Percentiles rank a stretch among this genome's conserved stretches.
phyloP scores from a whole-genome alignment of 2,888 invertebrate genomes.

The Pristionchus maxplancki region DNA sequence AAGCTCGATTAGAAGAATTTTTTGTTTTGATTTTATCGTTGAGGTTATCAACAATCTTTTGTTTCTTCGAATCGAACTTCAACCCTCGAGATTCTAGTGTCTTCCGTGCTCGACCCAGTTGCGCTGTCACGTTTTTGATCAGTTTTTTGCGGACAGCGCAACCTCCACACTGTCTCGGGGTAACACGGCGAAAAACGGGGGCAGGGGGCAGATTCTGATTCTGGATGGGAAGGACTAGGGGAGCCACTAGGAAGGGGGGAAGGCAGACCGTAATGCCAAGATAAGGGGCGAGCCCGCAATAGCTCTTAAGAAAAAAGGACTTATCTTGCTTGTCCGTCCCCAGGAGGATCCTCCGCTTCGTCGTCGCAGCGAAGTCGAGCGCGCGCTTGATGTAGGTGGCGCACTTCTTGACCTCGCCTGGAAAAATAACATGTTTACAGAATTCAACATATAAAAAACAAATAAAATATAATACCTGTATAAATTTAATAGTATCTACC shows the following conservation, averaged over 20 bases:
- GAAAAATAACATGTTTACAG: too few relatives aligned
- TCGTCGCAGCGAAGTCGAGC: not conserved
- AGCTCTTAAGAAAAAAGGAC: not conserved
- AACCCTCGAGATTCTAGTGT: not conserved
- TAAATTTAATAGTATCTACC: not conserved
- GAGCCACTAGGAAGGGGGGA: not conserved
- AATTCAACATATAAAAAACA: too few relatives aligned
- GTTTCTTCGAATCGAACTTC: not conserved
- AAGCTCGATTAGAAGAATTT: not conserved
- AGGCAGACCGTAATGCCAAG: not conserved
- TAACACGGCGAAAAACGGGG: not conserved
- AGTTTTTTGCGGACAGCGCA: not conserved
- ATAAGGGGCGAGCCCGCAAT: not conserved
- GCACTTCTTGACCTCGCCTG: not conserved
- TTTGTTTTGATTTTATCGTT: not conserved
- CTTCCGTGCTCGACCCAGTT: slow-evolving; percentile 18
- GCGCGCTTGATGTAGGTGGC: not conserved
- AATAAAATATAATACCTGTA: too few relatives aligned
- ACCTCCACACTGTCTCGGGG: not conserved
- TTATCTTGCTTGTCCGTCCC: not conserved
- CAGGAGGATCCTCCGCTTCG: not conserved
- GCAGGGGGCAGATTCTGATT: not conserved
- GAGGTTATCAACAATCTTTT: not conserved
- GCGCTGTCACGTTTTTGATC: not conserved
- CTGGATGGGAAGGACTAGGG: too few relatives aligned